Evolutionary conservation across 2,113 vertebrate species (phyloP), one percentile per base, ranked within the genome.

Genomic region (Falcunculus frontatus): DNA sequence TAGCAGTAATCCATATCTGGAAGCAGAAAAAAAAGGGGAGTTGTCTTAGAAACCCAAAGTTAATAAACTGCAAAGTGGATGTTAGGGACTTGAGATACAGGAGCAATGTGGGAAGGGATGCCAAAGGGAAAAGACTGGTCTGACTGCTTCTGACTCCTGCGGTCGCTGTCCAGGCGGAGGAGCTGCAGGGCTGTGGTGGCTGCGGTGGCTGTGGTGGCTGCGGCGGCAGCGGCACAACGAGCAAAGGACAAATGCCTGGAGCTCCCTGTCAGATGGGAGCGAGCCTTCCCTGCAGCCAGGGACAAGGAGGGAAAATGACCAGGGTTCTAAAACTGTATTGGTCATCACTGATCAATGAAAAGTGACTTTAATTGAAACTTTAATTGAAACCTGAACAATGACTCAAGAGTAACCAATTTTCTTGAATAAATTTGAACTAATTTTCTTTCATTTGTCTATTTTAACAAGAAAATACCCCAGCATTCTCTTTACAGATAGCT

Each of bases 1-100:
- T 98, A 95, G 93, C 99, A 99, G 80, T 98, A 96, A 89, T 98
- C 98, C 98, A 98, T 98, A 93, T 99, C 99, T 99, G 95, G 57
- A 96, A 97, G 69, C 33, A 89, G 65, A 33, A 60, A 64, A 56
- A 53, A 49, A 39, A 55, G 39, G 63, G 22, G 65, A 78, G 15
- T 29, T 65, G 26, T 52, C 46, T 88, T 29, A 55, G 70, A 88
- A 94, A 77, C 13, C 29, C 22, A 4, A 67, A 74, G 47, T 14
- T 46, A 79, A 59, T 21, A 37, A 63, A 39, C 56, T 22, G 59
- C 2, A 0, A 37, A 56, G 37, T 2, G 16, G n/a, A 16, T 67
- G 67, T 20, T 6, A 1, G 32, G 44, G 67, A 25, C 18, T 26
- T 47, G 37, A 62, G 73, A 44, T 68, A 25, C 6, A 29, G 30